These are phyloP conservation scores for Cistogaster globosa DNA, from an alignment of 2,888 invertebrate genomes.

Conservation along the genomic window DNA sequence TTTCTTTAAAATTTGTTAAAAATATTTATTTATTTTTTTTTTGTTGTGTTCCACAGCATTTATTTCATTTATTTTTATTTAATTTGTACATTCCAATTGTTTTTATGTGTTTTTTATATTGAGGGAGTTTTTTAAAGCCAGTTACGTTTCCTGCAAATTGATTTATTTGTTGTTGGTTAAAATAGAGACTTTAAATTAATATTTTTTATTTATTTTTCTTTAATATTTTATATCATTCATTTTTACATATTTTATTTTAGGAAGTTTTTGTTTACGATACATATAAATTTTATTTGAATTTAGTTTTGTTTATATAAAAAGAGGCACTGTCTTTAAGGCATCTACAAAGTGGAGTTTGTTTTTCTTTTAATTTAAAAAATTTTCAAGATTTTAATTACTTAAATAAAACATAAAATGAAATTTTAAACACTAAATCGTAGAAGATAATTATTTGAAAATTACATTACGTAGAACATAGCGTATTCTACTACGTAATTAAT, in stretches of 20 bases:
- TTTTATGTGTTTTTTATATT: conserved; percentile 9
- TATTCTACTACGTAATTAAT: background rate
- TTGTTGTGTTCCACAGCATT: conserved; percentile 48
- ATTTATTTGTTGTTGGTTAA: conserved; percentile 16
- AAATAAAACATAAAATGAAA: conserved; percentile 40
- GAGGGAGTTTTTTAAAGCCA: conserved; percentile 56
- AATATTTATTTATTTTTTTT: background rate
- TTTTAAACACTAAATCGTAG: conserved; percentile 34
- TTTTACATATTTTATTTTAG: conserved; percentile 42
- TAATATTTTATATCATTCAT: conserved; percentile 29
- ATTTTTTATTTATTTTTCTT: conserved; percentile 29
- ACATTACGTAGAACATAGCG: background rate
- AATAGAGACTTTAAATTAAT: conserved; percentile 22
- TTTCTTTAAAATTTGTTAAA: conserved; percentile 72
- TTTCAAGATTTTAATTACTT: conserved; percentile 17
- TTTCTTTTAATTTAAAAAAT: background rate
- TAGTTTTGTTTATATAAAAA: conserved; percentile 76
- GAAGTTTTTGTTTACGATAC: conserved; percentile 60
- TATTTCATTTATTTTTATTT: conserved; percentile 24
- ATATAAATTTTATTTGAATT: conserved; percentile 51
- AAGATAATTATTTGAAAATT: background rate
- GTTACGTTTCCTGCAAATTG: conserved; percentile 64
- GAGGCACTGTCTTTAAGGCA: conserved; percentile 94
- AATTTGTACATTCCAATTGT: conserved; percentile 70
- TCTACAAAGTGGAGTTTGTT: conserved; percentile 87